Conservation (phyloP, 35 echinoderm and acorn worm genomes). For the Heliocidaris tuberculata region DNA sequence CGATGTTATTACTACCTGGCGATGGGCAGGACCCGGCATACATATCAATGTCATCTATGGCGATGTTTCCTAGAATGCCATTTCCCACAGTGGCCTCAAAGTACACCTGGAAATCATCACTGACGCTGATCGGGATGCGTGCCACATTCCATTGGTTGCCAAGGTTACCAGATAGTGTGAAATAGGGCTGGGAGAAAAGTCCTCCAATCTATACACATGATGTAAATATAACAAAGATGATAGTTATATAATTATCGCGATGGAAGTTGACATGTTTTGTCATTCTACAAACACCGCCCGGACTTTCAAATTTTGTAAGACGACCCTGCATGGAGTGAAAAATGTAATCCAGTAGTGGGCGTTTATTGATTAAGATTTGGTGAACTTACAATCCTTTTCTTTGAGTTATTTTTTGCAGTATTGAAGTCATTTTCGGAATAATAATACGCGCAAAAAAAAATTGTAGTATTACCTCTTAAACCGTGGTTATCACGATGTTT, state of each 20-base stretch:
- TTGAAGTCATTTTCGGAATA: too few species aligned
- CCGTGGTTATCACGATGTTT: too few species aligned
- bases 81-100: constrained; percentile 65
- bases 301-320: too few species aligned
- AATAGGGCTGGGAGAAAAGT: background rate
- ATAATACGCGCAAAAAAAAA: too few species aligned
- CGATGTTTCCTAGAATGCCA: constrained; percentile 75
- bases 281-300: too few species aligned
- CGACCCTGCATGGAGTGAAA: too few species aligned
- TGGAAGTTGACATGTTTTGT: too few species aligned
- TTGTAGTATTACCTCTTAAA: too few species aligned
- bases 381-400: too few species aligned
- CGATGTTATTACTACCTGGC: constrained; percentile 59
- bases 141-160: constrained; percentile 36
- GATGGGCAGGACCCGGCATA: constrained; percentile 51
- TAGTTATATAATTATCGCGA: background rate
- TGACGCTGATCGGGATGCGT: background rate
- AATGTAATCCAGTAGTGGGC: too few species aligned
- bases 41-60: constrained; percentile 81
- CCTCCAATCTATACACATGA: background rate
- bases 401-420: too few species aligned
- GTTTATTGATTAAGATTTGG: too few species aligned
- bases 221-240: background rate
- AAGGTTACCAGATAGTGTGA: background rate
- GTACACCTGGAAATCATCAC: constrained; percentile 44